A percentile compares a stretch with the other conserved stretches of the same genome.
phyloP scores from a whole-genome alignment of 2,888 invertebrate species.

The Orthonevra nobilis region DNA sequence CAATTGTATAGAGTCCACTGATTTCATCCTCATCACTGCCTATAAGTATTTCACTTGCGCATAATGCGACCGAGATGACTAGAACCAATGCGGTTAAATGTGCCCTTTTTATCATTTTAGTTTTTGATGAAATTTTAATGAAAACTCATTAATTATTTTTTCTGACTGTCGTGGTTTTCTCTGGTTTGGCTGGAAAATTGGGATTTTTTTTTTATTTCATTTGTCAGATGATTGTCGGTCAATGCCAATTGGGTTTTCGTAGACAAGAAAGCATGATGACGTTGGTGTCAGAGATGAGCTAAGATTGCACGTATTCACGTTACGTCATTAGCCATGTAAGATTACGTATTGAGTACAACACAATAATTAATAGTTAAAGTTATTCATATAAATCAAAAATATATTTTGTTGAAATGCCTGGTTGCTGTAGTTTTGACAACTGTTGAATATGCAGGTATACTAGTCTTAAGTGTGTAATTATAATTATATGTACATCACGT shows the following conservation, averaged over 20 bases:
- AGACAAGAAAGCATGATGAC: no score
- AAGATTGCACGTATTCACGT: no score
- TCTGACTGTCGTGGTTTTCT: conserved; percentile 39
- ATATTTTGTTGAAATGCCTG: no score
- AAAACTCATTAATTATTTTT: conserved; percentile 47
- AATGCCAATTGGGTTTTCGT: background rate
- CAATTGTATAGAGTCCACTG: conserved; percentile 86
- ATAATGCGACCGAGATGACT: conserved; percentile 44
- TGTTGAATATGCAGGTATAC: no score
- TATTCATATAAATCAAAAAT: no score
- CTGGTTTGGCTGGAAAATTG: conserved; percentile 8
- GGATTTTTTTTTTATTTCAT: conserved; percentile 26
- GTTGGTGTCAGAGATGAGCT: no score
- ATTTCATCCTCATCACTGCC: conserved; percentile 79
- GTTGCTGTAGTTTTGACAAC: no score
- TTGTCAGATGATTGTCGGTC: conserved; percentile 16
- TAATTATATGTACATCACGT: no score
- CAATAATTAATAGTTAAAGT: no score
- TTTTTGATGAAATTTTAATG: conserved; percentile 4
- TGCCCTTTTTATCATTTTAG: conserved; percentile 42
- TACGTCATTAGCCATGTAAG: no score
- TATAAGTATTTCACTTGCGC: conserved; percentile 73
- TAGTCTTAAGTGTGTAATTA: no score
- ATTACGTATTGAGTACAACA: no score
- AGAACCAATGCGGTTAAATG: conserved; percentile 51